phyloP scores from a whole-genome alignment of 2,113 vertebrate species.

The Zeus faber region DNA sequence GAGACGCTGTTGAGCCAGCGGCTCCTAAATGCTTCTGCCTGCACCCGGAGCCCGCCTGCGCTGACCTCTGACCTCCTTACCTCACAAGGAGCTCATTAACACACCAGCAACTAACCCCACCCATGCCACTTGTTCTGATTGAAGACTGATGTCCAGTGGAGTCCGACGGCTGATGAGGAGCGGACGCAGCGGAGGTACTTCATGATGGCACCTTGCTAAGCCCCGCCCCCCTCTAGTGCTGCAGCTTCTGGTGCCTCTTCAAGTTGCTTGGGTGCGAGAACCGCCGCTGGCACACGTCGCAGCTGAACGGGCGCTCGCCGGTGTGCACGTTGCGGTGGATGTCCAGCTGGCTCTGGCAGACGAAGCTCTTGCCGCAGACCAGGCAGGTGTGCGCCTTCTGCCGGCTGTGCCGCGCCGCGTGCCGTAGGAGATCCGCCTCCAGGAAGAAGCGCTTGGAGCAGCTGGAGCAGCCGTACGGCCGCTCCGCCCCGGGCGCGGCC shows the following conservation, averaged over 20 bases:
- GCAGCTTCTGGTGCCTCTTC: conserved; percentile 58
- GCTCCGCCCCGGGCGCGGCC: conserved; percentile 18
- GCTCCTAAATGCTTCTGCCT: too few species aligned
- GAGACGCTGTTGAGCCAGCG: too few species aligned
- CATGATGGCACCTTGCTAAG: too few species aligned
- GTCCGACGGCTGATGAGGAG: too few species aligned
- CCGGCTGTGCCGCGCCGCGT: conserved; percentile 47
- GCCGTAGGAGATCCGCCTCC: conserved; percentile 49
- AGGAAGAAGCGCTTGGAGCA: conserved; percentile 54
- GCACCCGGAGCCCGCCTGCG: too few species aligned
- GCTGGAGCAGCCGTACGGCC: conserved; percentile 42
- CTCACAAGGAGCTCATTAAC: too few species aligned
- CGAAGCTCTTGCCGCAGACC: conserved; percentile 57
- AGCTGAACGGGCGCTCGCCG: conserved; percentile 56
- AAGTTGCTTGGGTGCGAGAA: conserved; percentile 69
- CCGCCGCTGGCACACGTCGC: conserved; percentile 39
- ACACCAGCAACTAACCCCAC: too few species aligned
- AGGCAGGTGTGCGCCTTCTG: conserved; percentile 44
- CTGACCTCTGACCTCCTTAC: too few species aligned
- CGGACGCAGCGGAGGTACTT: too few species aligned
- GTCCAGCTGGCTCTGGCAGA: conserved; percentile 62
- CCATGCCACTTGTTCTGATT: too few species aligned
- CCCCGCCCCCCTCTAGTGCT: conserved; percentile 29
- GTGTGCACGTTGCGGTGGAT: conserved; percentile 65
- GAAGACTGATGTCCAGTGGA: too few species aligned